Evolutionary conservation across 2,888 invertebrate species (phyloP).

Genomic region (Xanthia togata): DNA sequence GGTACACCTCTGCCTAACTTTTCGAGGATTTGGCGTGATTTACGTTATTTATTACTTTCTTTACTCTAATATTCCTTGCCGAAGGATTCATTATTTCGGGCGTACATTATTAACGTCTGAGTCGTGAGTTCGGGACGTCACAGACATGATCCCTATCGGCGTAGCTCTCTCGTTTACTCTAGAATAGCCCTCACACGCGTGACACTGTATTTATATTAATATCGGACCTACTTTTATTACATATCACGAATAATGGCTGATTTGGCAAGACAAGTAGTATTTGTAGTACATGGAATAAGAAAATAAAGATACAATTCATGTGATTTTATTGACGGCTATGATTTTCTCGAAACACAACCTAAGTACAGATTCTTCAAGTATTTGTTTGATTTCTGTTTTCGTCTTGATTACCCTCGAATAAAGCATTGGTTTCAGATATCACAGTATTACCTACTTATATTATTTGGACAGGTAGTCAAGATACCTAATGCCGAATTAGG

Average conservation of each 20-base stretch:
- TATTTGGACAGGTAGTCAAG: slow-evolving; percentile 19
- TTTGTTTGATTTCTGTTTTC: slow-evolving; percentile 8
- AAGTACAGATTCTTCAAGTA: background rate
- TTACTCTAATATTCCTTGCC: slow-evolving; percentile 64
- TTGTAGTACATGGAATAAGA: slow-evolving; percentile 17
- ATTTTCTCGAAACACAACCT: background rate
- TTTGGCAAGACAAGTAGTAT: slow-evolving; percentile 10
- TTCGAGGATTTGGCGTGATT: too few species aligned
- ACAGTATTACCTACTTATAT: slow-evolving; percentile 2
- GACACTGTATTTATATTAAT: slow-evolving; percentile 40
- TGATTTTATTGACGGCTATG: slow-evolving; percentile 16
- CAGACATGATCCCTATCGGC: slow-evolving; percentile 43
- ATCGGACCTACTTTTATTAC: slow-evolving; percentile 35
- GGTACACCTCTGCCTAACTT: too few species aligned
- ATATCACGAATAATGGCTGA: slow-evolving; percentile 31
- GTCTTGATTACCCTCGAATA: background rate
- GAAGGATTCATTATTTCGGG: slow-evolving; percentile 62
- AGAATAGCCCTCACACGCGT: slow-evolving; percentile 7
- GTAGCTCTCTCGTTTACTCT: slow-evolving; percentile 25
- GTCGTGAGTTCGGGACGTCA: slow-evolving; percentile 69
- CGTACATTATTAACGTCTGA: slow-evolving; percentile 70
- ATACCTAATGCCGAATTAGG: background rate
- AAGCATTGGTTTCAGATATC: background rate
- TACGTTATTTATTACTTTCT: slow-evolving; percentile 14
- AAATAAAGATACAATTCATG: slow-evolving; percentile 8